Evolutionary conservation across 2,797 vertebrate genomes (phyloP), one percentile per base, ranked within the genome.

Genomic region (Chrysocyon brachyurus): DNA sequence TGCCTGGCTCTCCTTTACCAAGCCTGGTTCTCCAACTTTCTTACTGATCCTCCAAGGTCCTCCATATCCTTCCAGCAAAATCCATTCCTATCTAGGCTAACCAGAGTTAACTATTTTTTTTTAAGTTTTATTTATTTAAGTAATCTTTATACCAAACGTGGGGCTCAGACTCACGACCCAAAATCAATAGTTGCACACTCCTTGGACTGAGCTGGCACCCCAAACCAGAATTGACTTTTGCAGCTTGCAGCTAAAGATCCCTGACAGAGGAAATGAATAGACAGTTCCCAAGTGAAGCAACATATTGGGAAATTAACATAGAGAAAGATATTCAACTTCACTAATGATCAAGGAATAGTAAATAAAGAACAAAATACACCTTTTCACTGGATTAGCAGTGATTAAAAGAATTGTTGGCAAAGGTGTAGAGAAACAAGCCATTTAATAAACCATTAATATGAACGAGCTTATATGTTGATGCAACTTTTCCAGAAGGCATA

Each of bases 371-470:
- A 78, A 52, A 86, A 87, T 64, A 52, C 24, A 28, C 5, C 26
- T 90, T 63, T 75, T 92, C 26, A 78, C 5, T 36, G 61, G 19
- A 61, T 61, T 66, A 88, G n/a, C 66, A 84, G 40, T 26, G n/a
- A 90, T 66, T 84, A 66, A 78, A 92, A 90, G 61, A 90, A 89
- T 9, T 85, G 9, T 82, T 70, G 28, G 33, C 28, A 83, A 88
- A 64, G 5, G 46, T 17, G 0, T 61, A 86, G 26, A 19, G 52
- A 92, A 91, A 77, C 26, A 64, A 85, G 17, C 10, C 57, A 72
- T 36, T 66, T 28, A 75, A 40, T 70, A 59, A 85, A 77, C 19
- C 19, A 17, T 70, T 78, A 64, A 75, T 40, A 31, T 64, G 78
- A 75, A 72, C n/a, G 24, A 68, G 21, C 66, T n/a, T 64, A 72